phyloP scores from a whole-genome alignment of 2,888 invertebrate species.

The Creontiades dilutus region DNA sequence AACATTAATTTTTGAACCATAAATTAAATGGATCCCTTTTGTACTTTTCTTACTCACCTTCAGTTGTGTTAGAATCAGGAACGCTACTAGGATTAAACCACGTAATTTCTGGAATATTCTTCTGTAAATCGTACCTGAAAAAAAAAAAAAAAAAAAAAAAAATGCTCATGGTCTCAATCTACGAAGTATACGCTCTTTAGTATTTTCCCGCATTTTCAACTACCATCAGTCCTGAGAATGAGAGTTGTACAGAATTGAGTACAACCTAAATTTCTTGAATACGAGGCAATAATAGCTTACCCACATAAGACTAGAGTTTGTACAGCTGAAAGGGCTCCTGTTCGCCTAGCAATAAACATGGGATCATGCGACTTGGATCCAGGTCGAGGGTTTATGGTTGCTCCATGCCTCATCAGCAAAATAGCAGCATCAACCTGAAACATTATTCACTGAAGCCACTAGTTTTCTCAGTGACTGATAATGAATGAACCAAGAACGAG shows the following conservation, averaged over 20 bases:
- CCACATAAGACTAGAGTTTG: constrained; percentile 65
- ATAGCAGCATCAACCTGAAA: constrained; percentile 61
- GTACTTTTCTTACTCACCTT: constrained; percentile 4
- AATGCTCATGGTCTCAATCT: too few species aligned
- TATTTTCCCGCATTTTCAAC: too few species aligned
- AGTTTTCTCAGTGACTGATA: too few species aligned
- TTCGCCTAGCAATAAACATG: constrained; percentile 58
- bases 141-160: not conserved
- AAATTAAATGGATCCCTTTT: too few species aligned
- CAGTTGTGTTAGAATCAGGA: constrained; percentile 40
- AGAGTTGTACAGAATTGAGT: not conserved
- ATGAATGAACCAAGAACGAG: too few species aligned
- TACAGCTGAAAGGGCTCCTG: constrained; percentile 16
- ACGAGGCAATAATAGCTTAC: constrained; percentile 1
- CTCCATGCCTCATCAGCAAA: constrained; percentile 52
- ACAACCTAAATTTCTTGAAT: not conserved
- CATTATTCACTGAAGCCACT: too few species aligned
- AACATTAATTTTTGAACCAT: too few species aligned
- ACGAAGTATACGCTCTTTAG: too few species aligned
- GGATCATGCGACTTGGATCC: constrained; percentile 50
- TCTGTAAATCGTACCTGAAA: constrained; percentile 70
- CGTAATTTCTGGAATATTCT: constrained; percentile 55
- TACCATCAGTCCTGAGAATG: not conserved
- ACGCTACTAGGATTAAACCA: constrained; percentile 29
- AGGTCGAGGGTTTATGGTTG: constrained; percentile 13